Conservation (phyloP, 2,888 invertebrate genomes). For the Leptinotarsa peninsularis region DNA sequence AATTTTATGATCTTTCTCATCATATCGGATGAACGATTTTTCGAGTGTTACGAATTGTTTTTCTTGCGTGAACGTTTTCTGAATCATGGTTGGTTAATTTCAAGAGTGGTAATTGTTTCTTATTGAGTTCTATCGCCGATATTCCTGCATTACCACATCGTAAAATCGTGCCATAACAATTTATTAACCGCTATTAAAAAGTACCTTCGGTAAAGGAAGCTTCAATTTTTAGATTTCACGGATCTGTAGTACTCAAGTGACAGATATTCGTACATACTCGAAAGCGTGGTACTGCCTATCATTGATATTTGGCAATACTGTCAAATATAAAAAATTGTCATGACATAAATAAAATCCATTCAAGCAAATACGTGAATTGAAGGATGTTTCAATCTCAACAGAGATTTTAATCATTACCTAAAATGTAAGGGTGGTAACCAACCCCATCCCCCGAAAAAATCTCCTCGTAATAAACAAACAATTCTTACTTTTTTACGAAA, state of each 20-base stretch:
- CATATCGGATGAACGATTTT: slow-evolving; percentile 10
- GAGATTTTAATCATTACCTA: too few species aligned
- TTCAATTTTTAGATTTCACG: neutral
- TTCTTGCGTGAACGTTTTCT: neutral
- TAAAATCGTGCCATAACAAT: slow-evolving; percentile 4
- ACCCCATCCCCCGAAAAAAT: too few species aligned
- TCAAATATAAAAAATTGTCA: too few species aligned
- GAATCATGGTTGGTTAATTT: slow-evolving; percentile 13
- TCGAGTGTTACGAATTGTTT: slow-evolving; percentile 13
- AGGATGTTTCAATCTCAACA: too few species aligned
- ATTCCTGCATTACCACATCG: neutral
- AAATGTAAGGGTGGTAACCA: too few species aligned
- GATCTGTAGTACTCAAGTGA: neutral
- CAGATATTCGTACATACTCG: too few species aligned
- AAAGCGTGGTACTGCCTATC: too few species aligned
- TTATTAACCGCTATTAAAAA: neutral
- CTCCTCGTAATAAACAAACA: too few species aligned
- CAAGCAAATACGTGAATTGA: too few species aligned
- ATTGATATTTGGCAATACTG: too few species aligned
- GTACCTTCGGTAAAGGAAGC: neutral
- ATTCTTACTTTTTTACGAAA: too few species aligned
- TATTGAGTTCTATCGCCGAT: neutral
- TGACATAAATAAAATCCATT: too few species aligned
- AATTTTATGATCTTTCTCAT: slow-evolving; percentile 10
- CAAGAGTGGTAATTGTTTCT: slow-evolving; percentile 5